Conservation (phyloP, 35 echinoderm and acorn worm species). For the Heliocidaris tuberculata region DNA sequence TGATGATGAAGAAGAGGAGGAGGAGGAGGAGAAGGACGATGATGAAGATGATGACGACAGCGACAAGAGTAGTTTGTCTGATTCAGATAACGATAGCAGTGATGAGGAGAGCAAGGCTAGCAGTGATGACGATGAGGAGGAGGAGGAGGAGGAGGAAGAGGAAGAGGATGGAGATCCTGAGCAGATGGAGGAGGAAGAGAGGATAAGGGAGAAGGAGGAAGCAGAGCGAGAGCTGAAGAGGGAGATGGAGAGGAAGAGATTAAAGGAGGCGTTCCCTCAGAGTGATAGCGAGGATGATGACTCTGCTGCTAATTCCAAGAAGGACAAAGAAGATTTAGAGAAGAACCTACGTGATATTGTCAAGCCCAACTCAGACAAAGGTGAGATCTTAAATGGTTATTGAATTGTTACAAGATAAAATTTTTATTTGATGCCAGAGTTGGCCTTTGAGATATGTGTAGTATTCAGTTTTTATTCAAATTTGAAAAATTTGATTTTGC, state of each 20-base stretch:
- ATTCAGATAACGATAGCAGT: constrained; percentile 40
- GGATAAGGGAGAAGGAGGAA: not conserved
- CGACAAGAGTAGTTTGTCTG: constrained; percentile 42
- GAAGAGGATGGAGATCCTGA: constrained; percentile 18
- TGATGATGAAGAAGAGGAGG: not conserved
- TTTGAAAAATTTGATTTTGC: too few species aligned
- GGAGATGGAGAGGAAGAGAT: constrained; percentile 32
- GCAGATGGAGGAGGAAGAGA: constrained; percentile 21
- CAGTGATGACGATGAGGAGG: constrained; percentile 9
- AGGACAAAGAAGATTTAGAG: not conserved
- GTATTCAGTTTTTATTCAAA: too few species aligned
- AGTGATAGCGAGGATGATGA: constrained; percentile 38
- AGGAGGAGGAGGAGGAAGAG: constrained; percentile 43
- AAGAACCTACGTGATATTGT: constrained; percentile 14
- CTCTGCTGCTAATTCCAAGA: not conserved
- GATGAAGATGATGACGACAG: constrained; percentile 49
- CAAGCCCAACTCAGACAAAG: constrained; percentile 43
- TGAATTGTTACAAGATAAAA: not conserved
- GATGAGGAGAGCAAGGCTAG: not conserved
- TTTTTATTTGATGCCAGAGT: not conserved
- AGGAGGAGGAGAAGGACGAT: not conserved
- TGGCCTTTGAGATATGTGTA: not conserved
- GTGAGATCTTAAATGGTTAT: not conserved
- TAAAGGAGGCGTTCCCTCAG: not conserved
- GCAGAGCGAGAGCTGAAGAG: not conserved